Evolutionary conservation across 2,113 vertebrate species (phyloP).

Genomic region (Poeciliopsis retropinna): DNA sequence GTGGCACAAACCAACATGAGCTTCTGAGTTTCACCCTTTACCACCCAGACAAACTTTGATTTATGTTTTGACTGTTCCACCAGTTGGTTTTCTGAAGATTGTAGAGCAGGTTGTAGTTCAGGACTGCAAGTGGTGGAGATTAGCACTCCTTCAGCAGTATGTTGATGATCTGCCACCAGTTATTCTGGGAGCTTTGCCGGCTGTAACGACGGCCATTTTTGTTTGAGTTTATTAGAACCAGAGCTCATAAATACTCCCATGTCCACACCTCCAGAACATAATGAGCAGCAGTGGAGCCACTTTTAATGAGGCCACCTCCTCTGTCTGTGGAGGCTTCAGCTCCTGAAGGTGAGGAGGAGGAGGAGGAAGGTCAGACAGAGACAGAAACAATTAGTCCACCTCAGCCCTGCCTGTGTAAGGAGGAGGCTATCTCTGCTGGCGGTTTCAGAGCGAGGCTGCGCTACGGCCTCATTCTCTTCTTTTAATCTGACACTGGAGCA

Average conservation of each 20-base stretch:
- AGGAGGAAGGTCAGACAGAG: slow-evolving; percentile 54
- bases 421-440: not conserved
- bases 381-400: slow-evolving; percentile 49
- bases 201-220: slow-evolving; percentile 67
- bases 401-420: slow-evolving; percentile 28
- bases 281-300: slow-evolving; percentile 60
- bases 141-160: slow-evolving; percentile 33
- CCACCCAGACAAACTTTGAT: not conserved
- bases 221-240: slow-evolving; percentile 66
- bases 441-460: not conserved
- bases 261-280: slow-evolving; percentile 72
- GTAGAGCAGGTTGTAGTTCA: slow-evolving; percentile 2
- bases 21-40: not conserved
- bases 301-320: slow-evolving; percentile 59
- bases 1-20: not conserved
- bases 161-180: slow-evolving; percentile 50
- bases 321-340: slow-evolving; percentile 36
- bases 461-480: too few relatives aligned
- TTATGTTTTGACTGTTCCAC: not conserved
- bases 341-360: slow-evolving; percentile 57
- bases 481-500: slow-evolving; percentile 9
- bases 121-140: slow-evolving; percentile 29
- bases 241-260: slow-evolving; percentile 71
- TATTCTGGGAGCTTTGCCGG: slow-evolving; percentile 25
- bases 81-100: not conserved